Conservation (phyloP, 2,797 vertebrate genomes). For the Loriculus beryllinus region DNA sequence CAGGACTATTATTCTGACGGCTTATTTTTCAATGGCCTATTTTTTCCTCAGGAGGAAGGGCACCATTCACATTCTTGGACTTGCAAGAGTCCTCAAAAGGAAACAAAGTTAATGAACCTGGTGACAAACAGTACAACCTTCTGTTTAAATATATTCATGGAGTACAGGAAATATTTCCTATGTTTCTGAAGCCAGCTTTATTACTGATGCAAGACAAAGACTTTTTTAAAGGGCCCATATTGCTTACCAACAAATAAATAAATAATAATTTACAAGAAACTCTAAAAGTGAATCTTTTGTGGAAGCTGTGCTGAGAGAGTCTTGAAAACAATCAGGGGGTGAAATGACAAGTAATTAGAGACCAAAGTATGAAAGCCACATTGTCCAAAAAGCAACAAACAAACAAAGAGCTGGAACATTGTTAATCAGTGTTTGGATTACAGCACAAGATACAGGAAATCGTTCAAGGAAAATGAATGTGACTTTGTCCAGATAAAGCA, state of each 20-base stretch:
- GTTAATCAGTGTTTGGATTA: conserved; percentile 45
- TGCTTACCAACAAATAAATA: conserved; percentile 23
- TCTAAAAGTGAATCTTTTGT: conserved; percentile 24
- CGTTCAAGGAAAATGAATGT: conserved; percentile 12
- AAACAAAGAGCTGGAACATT: conserved; percentile 34
- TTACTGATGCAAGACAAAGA: neutral
- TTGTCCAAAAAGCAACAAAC: conserved; percentile 2
- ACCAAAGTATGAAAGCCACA: conserved; percentile 5
- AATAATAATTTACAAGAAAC: neutral
- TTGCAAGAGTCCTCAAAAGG: neutral
- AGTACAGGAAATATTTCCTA: neutral
- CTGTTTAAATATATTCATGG: neutral
- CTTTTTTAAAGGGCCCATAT: neutral
- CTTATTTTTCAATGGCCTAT: neutral
- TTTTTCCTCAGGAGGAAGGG: neutral
- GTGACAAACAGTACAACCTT: neutral
- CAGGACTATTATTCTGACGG: neutral
- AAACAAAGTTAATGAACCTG: neutral
- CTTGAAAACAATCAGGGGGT: conserved; percentile 8
- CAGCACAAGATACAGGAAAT: neutral
- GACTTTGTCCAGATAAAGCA: conserved; percentile 18
- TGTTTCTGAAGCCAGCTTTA: neutral
- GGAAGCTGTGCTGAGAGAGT: neutral
- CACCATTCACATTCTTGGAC: neutral
- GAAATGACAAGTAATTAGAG: conserved; percentile 59